Conservation (phyloP, 1,140 invertebrate species). For the Eciton burchellii region DNA sequence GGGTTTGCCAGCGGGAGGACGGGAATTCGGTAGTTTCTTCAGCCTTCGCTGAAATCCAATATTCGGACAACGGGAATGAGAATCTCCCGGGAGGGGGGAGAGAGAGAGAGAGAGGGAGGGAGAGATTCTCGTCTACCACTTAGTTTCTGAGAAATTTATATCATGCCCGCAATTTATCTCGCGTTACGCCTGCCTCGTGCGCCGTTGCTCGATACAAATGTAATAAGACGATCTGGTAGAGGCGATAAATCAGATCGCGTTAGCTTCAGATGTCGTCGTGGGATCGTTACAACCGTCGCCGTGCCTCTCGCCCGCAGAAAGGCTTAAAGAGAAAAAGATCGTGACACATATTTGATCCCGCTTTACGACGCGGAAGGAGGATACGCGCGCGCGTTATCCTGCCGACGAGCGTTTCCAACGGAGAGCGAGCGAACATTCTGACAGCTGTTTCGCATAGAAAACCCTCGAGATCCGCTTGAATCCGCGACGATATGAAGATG, state of each 20-base stretch:
- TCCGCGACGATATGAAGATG: neutral
- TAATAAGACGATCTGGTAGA: slow-evolving; percentile 44
- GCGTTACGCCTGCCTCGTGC: slow-evolving; percentile 34
- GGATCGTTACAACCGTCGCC: slow-evolving; percentile 29
- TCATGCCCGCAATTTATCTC: slow-evolving; percentile 61
- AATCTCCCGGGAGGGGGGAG: slow-evolving; percentile 33
- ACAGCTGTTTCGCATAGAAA: slow-evolving; percentile 35
- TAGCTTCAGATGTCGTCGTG: slow-evolving; percentile 15
- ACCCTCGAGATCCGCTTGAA: slow-evolving; percentile 9
- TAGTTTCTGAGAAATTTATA: slow-evolving; percentile 71
- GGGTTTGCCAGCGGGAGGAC: slow-evolving; percentile 16
- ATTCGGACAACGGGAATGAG: slow-evolving; percentile 63
- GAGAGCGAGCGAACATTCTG: slow-evolving; percentile 8
- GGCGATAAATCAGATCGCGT: slow-evolving; percentile 56
- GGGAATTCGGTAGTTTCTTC: slow-evolving; percentile 62
- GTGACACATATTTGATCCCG: slow-evolving; percentile 36
- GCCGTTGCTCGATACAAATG: slow-evolving; percentile 55
- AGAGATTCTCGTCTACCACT: slow-evolving; percentile 62
- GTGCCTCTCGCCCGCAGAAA: neutral
- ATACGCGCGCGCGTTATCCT: neutral
- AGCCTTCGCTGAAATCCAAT: slow-evolving; percentile 66
- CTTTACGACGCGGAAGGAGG: slow-evolving; percentile 24
- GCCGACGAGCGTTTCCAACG: slow-evolving; percentile 8
- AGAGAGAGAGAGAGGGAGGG: too few relatives aligned
- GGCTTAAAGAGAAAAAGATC: slow-evolving; percentile 58